Evolutionary conservation across 2,888 invertebrate species (phyloP).

Genomic region (Serrognathus titanus): DNA sequence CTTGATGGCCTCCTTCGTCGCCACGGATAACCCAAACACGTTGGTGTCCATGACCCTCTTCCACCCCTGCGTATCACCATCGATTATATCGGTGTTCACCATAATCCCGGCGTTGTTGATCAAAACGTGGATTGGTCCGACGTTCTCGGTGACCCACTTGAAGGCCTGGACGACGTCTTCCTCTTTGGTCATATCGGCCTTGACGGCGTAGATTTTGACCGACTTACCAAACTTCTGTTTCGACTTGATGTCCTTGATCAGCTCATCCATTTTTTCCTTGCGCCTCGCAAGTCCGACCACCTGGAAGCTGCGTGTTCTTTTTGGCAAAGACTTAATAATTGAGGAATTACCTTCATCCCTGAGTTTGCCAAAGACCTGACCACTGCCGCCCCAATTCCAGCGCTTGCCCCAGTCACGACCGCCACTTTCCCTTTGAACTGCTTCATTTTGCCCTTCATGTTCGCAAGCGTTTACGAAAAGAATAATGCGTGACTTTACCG

Average conservation of each 20-base stretch:
- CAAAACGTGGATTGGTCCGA: conserved; percentile 17
- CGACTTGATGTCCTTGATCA: not conserved
- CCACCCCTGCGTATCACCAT: not conserved
- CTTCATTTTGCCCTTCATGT: too few relatives aligned
- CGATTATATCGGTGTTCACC: not conserved
- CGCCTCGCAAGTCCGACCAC: conserved; percentile 9
- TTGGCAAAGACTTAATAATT: too few relatives aligned
- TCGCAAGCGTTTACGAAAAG: too few relatives aligned
- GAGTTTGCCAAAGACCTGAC: too few relatives aligned
- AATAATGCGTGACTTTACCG: too few relatives aligned
- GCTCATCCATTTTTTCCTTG: not conserved
- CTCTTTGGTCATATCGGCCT: conserved; percentile 15
- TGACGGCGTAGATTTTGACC: conserved; percentile 8
- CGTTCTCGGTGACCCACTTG: conserved; percentile 9
- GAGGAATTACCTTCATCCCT: too few relatives aligned
- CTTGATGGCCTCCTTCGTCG: conserved; percentile 3
- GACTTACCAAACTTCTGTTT: not conserved
- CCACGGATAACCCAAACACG: not conserved
- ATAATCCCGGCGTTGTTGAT: conserved; percentile 18
- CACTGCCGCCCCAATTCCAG: too few relatives aligned
- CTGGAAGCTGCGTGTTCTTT: not conserved
- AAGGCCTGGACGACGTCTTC: conserved; percentile 15
- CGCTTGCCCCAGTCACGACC: too few relatives aligned
- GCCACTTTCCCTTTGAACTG: too few relatives aligned
- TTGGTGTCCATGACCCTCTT: conserved; percentile 5